These are phyloP conservation scores for Dynastes hyllus DNA, from an alignment of 2,888 invertebrate genomes.

Conservation along the genomic window DNA sequence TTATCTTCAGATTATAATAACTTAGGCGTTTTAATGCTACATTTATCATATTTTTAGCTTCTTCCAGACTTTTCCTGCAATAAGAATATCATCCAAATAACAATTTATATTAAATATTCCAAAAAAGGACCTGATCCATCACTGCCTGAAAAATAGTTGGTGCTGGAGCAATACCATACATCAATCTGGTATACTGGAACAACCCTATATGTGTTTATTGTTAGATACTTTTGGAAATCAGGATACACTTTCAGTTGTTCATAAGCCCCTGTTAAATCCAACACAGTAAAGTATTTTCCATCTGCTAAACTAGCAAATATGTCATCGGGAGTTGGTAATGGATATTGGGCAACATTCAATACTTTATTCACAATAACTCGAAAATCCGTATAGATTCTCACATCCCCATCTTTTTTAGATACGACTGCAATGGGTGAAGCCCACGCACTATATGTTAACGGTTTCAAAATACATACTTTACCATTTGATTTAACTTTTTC, in stretches of 20 bases:
- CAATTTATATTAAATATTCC: not conserved
- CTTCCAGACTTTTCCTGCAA: not conserved
- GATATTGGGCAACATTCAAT: conserved; percentile 61
- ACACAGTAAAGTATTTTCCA: conserved; percentile 37
- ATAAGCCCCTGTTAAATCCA: not conserved
- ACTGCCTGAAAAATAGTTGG: no score
- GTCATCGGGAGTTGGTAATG: conserved; percentile 62
- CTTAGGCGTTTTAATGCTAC: not conserved
- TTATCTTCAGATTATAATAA: not conserved
- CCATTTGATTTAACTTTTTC: conserved; percentile 55
- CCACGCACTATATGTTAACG: conserved; percentile 57
- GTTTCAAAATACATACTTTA: conserved; percentile 53
- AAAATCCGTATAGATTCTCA: conserved; percentile 35
- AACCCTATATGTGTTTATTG: no score
- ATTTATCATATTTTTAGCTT: not conserved
- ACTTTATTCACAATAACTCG: conserved; percentile 58
- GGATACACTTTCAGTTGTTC: not conserved
- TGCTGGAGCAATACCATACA: no score
- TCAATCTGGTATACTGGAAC: no score
- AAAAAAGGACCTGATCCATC: no score
- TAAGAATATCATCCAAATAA: conserved; percentile 5
- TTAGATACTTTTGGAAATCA: not conserved
- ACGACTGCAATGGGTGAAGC: conserved; percentile 61
- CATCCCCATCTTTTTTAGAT: conserved; percentile 44
- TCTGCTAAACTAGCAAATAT: conserved; percentile 60